A percentile compares a stretch with the other conserved stretches of the same genome.
Evolutionary conservation across 2,797 vertebrate species (phyloP).

Genomic region (Hybognathus amarus): DNA sequence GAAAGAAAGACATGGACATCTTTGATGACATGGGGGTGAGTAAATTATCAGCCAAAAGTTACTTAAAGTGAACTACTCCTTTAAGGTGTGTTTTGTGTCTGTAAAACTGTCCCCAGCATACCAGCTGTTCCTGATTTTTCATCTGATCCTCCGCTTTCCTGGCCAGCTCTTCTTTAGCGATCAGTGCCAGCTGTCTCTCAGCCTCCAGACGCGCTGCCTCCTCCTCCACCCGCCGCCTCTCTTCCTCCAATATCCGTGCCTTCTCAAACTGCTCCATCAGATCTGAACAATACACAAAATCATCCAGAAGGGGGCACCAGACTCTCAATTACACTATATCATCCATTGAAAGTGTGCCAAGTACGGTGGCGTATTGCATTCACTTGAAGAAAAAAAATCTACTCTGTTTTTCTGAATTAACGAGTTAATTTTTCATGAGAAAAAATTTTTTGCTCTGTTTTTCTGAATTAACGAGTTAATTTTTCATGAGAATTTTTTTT

Average conservation of each 20-base stretch:
- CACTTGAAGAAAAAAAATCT: too few species aligned
- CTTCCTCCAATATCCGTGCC: conserved; percentile 88
- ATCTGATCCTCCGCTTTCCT: conserved; percentile 90
- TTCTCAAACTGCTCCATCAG: conserved; percentile 91
- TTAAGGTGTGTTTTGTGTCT: conserved; percentile 13
- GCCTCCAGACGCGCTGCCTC: conserved; percentile 91
- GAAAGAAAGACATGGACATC: too few species aligned
- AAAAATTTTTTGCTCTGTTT: too few species aligned
- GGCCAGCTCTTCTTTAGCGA: conserved; percentile 93
- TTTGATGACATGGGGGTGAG: too few species aligned
- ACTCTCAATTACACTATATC: neutral
- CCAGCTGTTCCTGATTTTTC: conserved; percentile 95
- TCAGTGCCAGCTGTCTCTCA: conserved; percentile 89
- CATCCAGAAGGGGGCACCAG: conserved; percentile 56
- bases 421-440: too few species aligned
- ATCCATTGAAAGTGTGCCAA: neutral
- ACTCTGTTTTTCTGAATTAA: too few species aligned
- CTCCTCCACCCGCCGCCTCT: conserved; percentile 86
- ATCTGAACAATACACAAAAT: conserved; percentile 74
- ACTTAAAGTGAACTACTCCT: too few species aligned
- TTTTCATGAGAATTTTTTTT: too few species aligned
- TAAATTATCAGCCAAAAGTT: too few species aligned
- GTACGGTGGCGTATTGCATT: too few species aligned
- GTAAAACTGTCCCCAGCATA: conserved; percentile 68
- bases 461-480: too few species aligned